Conservation (phyloP, 2,797 vertebrate genomes). For the Myotis findleyi region DNA sequence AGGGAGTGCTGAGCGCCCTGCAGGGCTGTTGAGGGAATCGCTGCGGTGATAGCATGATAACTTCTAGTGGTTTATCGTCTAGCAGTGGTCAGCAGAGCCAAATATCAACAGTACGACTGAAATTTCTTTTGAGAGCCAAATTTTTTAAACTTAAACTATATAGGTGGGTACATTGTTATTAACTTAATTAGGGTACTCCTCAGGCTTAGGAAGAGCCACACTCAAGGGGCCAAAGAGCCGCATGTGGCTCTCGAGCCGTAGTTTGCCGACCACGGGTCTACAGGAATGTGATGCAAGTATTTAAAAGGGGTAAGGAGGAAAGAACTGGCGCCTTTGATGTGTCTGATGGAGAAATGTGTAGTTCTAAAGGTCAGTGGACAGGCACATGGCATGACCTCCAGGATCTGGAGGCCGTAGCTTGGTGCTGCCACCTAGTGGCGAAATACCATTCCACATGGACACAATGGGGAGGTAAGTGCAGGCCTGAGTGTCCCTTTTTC, state of each 20-base stretch:
- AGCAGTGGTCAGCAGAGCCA: too few species aligned
- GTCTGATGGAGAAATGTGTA: background rate
- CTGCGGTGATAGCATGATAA: background rate
- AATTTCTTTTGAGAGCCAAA: too few species aligned
- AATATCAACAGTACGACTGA: too few species aligned
- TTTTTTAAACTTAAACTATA: too few species aligned
- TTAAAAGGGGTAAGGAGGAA: background rate
- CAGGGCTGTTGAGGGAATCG: background rate
- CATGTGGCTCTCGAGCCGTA: too few species aligned
- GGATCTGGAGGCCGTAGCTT: background rate
- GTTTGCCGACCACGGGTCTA: too few species aligned
- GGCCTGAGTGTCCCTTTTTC: background rate
- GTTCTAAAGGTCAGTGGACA: background rate
- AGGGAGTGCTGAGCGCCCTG: background rate
- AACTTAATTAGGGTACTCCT: too few species aligned
- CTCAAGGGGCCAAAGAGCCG: too few species aligned
- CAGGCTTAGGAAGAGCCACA: too few species aligned
- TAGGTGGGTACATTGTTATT: too few species aligned
- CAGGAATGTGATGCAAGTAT: background rate
- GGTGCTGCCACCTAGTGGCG: slow-evolving; percentile 62
- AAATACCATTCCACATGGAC: background rate
- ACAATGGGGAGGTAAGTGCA: rapidly evolving
- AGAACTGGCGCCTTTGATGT: background rate
- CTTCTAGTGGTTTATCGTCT: background rate
- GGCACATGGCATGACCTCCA: background rate